phyloP scores from a whole-genome alignment of 2,113 vertebrate species.

The Oceanodroma tethys region DNA sequence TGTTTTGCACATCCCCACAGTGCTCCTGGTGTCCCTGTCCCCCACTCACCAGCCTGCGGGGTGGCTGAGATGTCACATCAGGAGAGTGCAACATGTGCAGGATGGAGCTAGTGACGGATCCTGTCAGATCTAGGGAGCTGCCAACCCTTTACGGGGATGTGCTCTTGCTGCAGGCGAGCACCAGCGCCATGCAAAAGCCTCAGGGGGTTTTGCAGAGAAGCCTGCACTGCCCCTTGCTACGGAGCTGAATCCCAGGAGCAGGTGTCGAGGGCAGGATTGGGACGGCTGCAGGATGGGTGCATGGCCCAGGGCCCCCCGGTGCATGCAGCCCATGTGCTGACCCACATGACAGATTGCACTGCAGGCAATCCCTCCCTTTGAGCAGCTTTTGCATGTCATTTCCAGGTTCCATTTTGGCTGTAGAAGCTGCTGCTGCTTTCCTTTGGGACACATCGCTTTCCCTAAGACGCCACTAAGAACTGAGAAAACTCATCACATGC shows the following conservation, averaged over 20 bases:
- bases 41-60: fast-evolving
- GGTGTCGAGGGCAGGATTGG: not conserved
- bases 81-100: fast-evolving
- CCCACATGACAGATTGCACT: fast-evolving
- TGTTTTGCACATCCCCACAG: fast-evolving
- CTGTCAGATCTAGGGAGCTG: not conserved
- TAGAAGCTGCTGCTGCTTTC: not conserved
- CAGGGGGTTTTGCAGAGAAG: not conserved
- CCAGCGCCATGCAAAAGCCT: not conserved
- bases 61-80: not conserved
- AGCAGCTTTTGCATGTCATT: not conserved
- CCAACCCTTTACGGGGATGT: fast-evolving
- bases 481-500: not conserved
- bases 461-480: not conserved
- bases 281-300: not conserved
- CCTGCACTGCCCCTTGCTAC: fast-evolving
- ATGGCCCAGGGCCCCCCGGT: fast-evolving
- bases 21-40: not conserved
- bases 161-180: not conserved
- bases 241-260: not conserved
- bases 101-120: fast-evolving
- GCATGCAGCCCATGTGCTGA: not conserved
- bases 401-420: not conserved
- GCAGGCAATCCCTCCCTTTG: fast-evolving
- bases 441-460: not conserved